These are phyloP conservation scores for Parasteatoda lunata DNA, from an alignment of 2,888 invertebrate genomes.

Conservation along the genomic window DNA sequence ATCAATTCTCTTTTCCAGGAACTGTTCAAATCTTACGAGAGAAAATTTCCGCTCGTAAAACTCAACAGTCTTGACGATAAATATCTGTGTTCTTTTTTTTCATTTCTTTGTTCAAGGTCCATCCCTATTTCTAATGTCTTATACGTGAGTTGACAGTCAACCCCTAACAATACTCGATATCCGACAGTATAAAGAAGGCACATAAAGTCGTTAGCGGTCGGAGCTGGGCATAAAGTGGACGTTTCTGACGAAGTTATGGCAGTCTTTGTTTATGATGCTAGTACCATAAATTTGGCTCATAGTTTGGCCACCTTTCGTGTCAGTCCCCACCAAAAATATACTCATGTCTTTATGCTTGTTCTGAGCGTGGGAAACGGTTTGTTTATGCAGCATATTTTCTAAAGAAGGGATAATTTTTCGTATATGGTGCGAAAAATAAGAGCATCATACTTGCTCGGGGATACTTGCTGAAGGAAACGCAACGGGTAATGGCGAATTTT, in stretches of 20 bases:
- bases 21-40: too few relatives aligned
- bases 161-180: conserved; percentile 22
- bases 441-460: background rate
- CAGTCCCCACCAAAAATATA: background rate
- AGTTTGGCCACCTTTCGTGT: conserved; percentile 8
- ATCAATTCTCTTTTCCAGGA: too few relatives aligned
- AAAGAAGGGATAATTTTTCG: conserved; percentile 7
- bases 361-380: conserved; percentile 17
- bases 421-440: background rate
- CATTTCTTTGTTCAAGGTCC: conserved; percentile 3
- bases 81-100: conserved; percentile 36
- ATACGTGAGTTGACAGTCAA: conserved; percentile 54
- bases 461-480: background rate
- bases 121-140: conserved; percentile 33
- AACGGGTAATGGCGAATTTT: too few relatives aligned
- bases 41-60: too few relatives aligned
- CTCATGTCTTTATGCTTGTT: background rate
- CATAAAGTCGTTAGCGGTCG: conserved; percentile 54
- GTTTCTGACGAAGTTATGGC: conserved; percentile 51
- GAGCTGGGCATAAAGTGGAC: conserved; percentile 44
- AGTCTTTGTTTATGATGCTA: conserved; percentile 54
- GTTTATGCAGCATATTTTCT: conserved; percentile 24
- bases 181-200: conserved; percentile 24
- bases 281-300: conserved; percentile 34
- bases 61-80: conserved; percentile 6